A percentile compares a stretch with the other conserved stretches of the same genome.
These are phyloP conservation scores for Drosophila prostipennis DNA, from an alignment of 2,888 invertebrate species.

Conservation along the genomic window DNA sequence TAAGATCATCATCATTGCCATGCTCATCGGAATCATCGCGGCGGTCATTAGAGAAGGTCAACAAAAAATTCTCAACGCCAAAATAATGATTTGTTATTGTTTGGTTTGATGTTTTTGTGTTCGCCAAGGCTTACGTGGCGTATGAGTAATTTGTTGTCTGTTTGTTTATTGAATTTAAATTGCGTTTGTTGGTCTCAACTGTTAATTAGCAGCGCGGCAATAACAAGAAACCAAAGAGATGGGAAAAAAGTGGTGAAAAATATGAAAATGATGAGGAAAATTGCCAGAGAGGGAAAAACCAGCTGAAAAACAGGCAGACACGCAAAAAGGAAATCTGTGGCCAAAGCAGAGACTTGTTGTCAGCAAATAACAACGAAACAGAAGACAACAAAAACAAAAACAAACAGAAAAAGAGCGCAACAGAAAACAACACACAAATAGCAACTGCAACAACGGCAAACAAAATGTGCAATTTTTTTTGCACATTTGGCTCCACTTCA, in stretches of 20 bases:
- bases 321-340: conserved; percentile 40
- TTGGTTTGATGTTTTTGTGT: conserved; percentile 13
- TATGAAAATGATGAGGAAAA: conserved; percentile 25
- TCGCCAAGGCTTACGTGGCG: conserved; percentile 56
- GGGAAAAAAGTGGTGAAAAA: conserved; percentile 19
- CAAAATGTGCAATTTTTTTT: conserved; percentile 25
- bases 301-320: conserved; percentile 22
- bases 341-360: conserved; percentile 45
- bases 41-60: conserved; percentile 23
- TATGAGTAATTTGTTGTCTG: conserved; percentile 64
- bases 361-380: conserved; percentile 68
- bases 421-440: conserved; percentile 53
- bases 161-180: conserved; percentile 48
- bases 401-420: conserved; percentile 58
- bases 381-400: conserved; percentile 30
- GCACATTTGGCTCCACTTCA: conserved; percentile 26
- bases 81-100: conserved; percentile 31
- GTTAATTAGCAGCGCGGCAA: conserved; percentile 37
- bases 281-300: background rate
- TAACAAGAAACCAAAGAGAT: conserved; percentile 17
- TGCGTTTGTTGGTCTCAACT: conserved; percentile 27
- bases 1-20: conserved; percentile 27
- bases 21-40: conserved; percentile 15
- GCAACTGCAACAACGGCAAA: conserved; percentile 17
- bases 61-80: conserved; percentile 8